Evolutionary conservation across 2,797 vertebrate genomes (phyloP).

Genomic region (Bucorvus abyssinicus): DNA sequence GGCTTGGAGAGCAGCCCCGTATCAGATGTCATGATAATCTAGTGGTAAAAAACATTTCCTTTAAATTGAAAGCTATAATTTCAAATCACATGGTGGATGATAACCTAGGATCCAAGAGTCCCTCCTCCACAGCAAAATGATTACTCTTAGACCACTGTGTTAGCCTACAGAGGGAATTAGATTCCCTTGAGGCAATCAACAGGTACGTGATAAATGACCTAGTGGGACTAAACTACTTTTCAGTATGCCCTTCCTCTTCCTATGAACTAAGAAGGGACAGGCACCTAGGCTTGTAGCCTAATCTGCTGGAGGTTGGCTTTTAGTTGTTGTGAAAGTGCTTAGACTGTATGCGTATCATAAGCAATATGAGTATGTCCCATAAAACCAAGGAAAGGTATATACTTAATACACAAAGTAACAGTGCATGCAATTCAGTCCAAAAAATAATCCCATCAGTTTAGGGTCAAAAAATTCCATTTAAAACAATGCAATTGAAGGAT

Average conservation of each 20-base stretch:
- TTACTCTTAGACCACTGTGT: background rate
- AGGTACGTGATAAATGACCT: fast-evolving
- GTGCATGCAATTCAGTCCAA: background rate
- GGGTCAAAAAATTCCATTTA: background rate
- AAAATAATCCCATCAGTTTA: background rate
- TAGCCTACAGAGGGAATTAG: background rate
- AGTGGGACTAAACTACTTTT: background rate
- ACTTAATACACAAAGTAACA: background rate
- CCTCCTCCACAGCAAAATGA: background rate
- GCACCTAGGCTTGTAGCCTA: background rate
- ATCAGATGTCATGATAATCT: fast-evolving
- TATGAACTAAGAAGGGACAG: background rate
- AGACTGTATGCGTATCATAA: background rate
- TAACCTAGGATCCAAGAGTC: background rate
- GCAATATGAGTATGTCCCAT: background rate
- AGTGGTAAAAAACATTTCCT: background rate
- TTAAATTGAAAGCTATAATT: background rate
- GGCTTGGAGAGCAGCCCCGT: background rate
- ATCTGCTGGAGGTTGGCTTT: background rate
- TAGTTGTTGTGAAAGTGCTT: background rate
- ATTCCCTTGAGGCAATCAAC: background rate
- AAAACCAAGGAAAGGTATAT: background rate
- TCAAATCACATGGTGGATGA: background rate
- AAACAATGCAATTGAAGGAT: fast-evolving
- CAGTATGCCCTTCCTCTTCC: background rate